Conservation (phyloP, 2,113 vertebrate genomes). For the Hiodon alosoides region DNA sequence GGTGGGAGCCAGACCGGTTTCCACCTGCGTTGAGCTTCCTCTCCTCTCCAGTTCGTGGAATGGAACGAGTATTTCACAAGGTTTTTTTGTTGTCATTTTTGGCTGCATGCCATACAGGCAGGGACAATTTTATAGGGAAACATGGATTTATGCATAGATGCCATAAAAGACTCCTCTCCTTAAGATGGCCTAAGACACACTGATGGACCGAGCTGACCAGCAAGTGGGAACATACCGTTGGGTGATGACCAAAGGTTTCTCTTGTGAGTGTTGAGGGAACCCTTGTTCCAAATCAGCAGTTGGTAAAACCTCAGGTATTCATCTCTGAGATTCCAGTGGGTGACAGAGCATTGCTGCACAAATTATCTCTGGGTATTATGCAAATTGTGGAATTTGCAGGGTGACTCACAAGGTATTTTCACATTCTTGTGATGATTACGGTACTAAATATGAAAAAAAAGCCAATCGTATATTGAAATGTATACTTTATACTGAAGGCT, state of each 20-base stretch:
- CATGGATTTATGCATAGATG: neutral
- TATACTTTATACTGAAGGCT: neutral
- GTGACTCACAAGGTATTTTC: constrained; percentile 7
- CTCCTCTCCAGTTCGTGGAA: too few relatives aligned
- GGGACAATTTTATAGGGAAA: neutral
- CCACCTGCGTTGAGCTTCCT: neutral
- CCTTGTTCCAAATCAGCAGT: too few relatives aligned
- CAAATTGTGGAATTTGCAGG: constrained; percentile 1
- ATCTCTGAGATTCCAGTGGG: too few relatives aligned
- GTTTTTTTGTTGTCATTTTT: neutral
- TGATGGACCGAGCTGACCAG: too few relatives aligned
- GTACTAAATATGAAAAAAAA: neutral
- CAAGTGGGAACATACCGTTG: too few relatives aligned
- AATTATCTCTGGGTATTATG: neutral
- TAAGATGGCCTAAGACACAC: neutral
- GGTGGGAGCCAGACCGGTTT: neutral
- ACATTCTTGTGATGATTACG: neutral
- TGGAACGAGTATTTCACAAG: neutral
- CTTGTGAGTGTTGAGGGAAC: too few relatives aligned
- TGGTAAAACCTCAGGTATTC: too few relatives aligned
- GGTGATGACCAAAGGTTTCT: too few relatives aligned
- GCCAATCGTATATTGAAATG: neutral
- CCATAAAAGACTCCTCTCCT: neutral
- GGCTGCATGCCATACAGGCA: neutral
- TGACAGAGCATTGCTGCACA: neutral